Percentiles rank a stretch among this genome's conserved stretches.
These are phyloP conservation scores for Tenualosa thibaudeaui DNA, from an alignment of 2,797 vertebrate species.

Conservation along the genomic window DNA sequence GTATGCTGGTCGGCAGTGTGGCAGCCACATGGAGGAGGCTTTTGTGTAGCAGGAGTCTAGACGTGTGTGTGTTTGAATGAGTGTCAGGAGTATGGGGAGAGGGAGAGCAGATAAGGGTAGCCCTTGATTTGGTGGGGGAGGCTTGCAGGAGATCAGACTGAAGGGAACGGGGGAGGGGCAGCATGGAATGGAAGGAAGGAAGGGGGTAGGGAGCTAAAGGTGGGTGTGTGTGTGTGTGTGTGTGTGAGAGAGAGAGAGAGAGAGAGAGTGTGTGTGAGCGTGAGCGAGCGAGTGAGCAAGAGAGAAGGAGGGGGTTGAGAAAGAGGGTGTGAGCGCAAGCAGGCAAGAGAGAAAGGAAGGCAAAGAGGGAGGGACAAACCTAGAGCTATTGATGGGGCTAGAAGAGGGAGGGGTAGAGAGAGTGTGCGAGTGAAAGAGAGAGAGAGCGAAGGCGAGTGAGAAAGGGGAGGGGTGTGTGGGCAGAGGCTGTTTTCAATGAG, in stretches of 20 bases:
- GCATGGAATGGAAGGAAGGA: slow-evolving; percentile 50
- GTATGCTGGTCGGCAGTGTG: neutral
- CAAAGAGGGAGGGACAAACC: slow-evolving; percentile 47
- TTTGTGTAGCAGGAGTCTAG: slow-evolving; percentile 44
- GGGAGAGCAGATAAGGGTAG: slow-evolving; percentile 55
- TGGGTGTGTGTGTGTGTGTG: slow-evolving; percentile 24
- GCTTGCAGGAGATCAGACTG: slow-evolving; percentile 56
- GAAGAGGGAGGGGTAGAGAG: slow-evolving; percentile 68
- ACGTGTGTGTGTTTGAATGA: slow-evolving; percentile 7
- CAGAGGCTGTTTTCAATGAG: slow-evolving; percentile 76
- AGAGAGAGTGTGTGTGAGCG: slow-evolving; percentile 55
- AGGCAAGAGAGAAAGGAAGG: slow-evolving; percentile 25
- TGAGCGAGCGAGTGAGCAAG: neutral
- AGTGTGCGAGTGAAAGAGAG: slow-evolving; percentile 66
- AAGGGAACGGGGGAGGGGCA: slow-evolving; percentile 64
- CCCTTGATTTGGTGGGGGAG: slow-evolving; percentile 61
- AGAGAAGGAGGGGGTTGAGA: slow-evolving; percentile 23
- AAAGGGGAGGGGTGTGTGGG: slow-evolving; percentile 69
- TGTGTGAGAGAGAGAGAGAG: slow-evolving; percentile 54
- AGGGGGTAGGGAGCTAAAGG: slow-evolving; percentile 34
- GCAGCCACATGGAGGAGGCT: slow-evolving; percentile 4
- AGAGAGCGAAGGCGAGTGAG: slow-evolving; percentile 51
- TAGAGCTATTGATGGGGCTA: slow-evolving; percentile 33
- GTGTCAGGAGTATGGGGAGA: slow-evolving; percentile 33
- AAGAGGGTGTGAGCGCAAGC: slow-evolving; percentile 44